Evolutionary conservation across 2,888 invertebrate species (phyloP), one percentile per base, ranked within the genome.

Genomic region (Pardosa pseudoannulata): DNA sequence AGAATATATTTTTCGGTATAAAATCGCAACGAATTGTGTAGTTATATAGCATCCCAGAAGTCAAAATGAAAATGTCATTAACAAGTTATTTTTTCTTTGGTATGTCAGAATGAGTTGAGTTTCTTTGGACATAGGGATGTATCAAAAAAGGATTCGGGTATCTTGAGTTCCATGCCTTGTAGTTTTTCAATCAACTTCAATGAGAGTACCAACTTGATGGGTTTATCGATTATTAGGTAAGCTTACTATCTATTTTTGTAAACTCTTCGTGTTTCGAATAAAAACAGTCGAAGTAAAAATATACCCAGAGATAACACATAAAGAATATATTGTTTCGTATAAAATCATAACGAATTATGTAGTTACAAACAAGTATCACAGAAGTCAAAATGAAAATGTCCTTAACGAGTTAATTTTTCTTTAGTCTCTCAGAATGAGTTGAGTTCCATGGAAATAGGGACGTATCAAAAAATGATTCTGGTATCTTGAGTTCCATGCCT

Each of bases 41-140:
- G n/a, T n/a, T n/a, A n/a, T n/a, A n/a, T n/a, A n/a, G n/a, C n/a
- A n/a, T n/a, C n/a, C n/a, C n/a, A n/a, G n/a, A n/a, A n/a, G n/a
- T n/a, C n/a, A n/a, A n/a, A n/a, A n/a, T 76, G 78, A 72, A 78
- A 78, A 78, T 85, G 83, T 78, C 78, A 78, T 73, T 85, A 85
- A 73, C 67, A 78, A 79, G 83, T 78, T 85, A 72, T 67, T 39
- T 78, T 78, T 78, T 72, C 72, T 23, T 72, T 68, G 65, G 39
- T 72, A 36, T 74, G 62, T n/a, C 27, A 75, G 56, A 64, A 50
- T 67, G 31, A 50, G 73, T 32, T 68, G 68, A 56, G 56, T 74
- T 50, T 62, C 16, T n/a, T 23, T 46, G 65, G 65, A 28, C 27
- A n/a, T 7, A 67, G 74, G 74, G 81, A 23, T 3, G 39, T 46